Evolutionary conservation across 2,797 vertebrate genomes (phyloP).

Genomic region (Euphonia xanthogaster): DNA sequence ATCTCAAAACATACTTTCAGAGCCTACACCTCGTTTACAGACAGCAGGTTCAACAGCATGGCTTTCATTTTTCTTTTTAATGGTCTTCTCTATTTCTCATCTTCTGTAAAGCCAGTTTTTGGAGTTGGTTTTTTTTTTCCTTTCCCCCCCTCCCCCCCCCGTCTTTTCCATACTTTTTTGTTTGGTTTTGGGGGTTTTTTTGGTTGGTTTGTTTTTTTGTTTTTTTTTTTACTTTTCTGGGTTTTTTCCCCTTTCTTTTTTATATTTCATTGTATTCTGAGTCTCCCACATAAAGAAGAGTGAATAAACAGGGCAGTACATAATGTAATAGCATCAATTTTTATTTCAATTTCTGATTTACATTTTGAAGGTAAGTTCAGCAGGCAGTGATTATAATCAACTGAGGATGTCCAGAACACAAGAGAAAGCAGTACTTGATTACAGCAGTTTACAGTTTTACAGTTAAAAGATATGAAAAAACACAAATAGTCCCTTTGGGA

Average conservation of each 20-base stretch:
- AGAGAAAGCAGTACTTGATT: slow-evolving; percentile 43
- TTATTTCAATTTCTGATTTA: slow-evolving; percentile 47
- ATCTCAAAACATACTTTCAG: neutral
- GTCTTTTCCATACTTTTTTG: fast-evolving
- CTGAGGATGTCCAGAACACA: slow-evolving; percentile 40
- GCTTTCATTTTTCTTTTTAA: neutral
- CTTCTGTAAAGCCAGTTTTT: neutral
- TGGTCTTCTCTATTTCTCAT: neutral
- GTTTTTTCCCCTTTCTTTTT: neutral
- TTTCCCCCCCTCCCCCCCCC: fast-evolving
- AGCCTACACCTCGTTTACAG: neutral
- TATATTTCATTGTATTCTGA: neutral
- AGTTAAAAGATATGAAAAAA: slow-evolving; percentile 60
- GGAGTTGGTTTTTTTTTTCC: fast-evolving
- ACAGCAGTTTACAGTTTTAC: slow-evolving; percentile 52
- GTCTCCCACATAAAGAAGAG: neutral
- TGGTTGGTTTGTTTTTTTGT: no score
- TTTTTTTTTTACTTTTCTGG: neutral
- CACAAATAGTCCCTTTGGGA: slow-evolving; percentile 63
- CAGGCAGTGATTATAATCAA: slow-evolving; percentile 43
- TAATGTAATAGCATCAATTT: slow-evolving; percentile 21
- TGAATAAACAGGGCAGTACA: neutral
- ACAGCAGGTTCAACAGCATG: neutral
- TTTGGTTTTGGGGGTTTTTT: no score
- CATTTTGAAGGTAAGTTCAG: slow-evolving; percentile 43